Evolutionary conservation across 2,888 invertebrate species (phyloP), one percentile per base, ranked within the genome.

Genomic region (Xestobium rufovillosum): DNA sequence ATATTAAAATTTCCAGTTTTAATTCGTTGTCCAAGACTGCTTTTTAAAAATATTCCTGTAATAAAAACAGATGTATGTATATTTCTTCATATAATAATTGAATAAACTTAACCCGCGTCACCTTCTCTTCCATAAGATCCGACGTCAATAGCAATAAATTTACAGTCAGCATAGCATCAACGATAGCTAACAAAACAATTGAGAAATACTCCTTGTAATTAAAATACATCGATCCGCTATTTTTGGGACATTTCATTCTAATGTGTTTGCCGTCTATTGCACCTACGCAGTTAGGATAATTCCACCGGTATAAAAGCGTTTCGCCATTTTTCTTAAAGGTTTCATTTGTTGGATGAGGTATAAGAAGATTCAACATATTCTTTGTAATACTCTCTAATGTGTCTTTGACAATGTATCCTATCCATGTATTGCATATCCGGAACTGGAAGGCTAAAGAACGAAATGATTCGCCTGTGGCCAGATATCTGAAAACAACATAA

Each of bases 101-200:
- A n/a, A n/a, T n/a, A n/a, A n/a, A n/a, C n/a, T n/a, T n/a, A n/a
- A n/a, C n/a, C n/a, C n/a, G 23, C 23, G n/a, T 19, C 23, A 8
- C 23, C 23, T 19, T 19, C 23, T 19, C 23, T 19, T 6, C 23
- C 23, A 19, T 19, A 19, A 8, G 23, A 19, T 19, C 23, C 23
- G n/a, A 6, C 23, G n/a, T 19, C 23, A 8, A 19, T 19, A 8
- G 23, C 23, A 8, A 19, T 19, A 19, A 19, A 19, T n/a, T 19
- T 19, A n/a, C n/a, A 19, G 6, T 19, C 23, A 8, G 23, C n/a
- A n/a, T n/a, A n/a, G n/a, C 23, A 19, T 19, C 23, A 6, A 19
- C 23, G n/a, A 19, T 19, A 8, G 23, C 23, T n/a, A 19, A n/a
- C 23, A 19, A 8, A 19, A 19, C 23, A 8, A 19, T n/a, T 6